Evolutionary conservation across 2,888 invertebrate species (phyloP).

Genomic region (Laothoe populi): DNA sequence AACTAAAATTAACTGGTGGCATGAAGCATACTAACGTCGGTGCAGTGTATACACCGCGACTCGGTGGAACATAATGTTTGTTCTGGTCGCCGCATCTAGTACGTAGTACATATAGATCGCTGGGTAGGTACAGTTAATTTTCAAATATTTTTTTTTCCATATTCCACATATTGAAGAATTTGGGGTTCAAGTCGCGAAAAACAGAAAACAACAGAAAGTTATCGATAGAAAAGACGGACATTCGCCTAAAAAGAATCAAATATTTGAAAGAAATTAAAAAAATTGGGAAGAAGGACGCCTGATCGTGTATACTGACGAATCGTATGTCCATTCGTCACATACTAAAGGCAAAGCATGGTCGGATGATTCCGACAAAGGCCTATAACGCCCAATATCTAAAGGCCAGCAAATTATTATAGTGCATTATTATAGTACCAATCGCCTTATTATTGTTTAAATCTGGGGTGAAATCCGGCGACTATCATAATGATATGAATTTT

Average conservation of each 20-base stretch:
- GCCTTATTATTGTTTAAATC: too few species aligned
- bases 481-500: too few species aligned
- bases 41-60: too few species aligned
- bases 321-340: slow-evolving; percentile 40
- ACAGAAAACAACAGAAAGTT: slow-evolving; percentile 39
- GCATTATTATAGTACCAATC: slow-evolving; percentile 22
- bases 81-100: too few species aligned
- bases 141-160: too few species aligned
- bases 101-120: too few species aligned
- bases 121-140: too few species aligned
- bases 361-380: slow-evolving; percentile 30
- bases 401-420: slow-evolving; percentile 36
- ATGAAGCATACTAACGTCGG: too few species aligned
- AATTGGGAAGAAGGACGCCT: slow-evolving; percentile 37
- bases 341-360: slow-evolving; percentile 31
- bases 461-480: too few species aligned
- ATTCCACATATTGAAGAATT: slow-evolving; percentile 26
- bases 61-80: too few species aligned
- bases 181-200: slow-evolving; percentile 39
- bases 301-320: slow-evolving; percentile 41
- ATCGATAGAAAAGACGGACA: slow-evolving; percentile 37
- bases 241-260: slow-evolving; percentile 40
- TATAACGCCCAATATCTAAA: slow-evolving; percentile 36
- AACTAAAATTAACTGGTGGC: too few species aligned
- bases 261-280: slow-evolving; percentile 38